These are phyloP conservation scores for Hydrophis major DNA, from an alignment of 2,797 vertebrate genomes.

Conservation along the genomic window DNA sequence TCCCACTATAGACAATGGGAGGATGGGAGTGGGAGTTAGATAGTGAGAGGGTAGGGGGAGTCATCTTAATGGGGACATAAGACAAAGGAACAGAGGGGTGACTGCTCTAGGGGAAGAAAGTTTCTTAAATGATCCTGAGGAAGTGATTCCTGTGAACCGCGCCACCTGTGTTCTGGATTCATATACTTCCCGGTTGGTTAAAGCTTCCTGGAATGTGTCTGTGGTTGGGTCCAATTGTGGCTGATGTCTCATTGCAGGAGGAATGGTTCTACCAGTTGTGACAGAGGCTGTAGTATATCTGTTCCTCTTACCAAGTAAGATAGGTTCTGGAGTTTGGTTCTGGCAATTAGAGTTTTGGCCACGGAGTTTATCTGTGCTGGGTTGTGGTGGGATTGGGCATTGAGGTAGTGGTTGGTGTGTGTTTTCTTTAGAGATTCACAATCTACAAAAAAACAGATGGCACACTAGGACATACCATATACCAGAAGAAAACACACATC, in stretches of 20 bases:
- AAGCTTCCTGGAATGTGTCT: background rate
- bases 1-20: background rate
- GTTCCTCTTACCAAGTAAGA: background rate
- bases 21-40: background rate
- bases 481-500: too few relatives aligned
- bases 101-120: background rate
- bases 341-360: too few relatives aligned
- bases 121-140: background rate
- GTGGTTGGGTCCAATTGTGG: background rate
- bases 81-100: background rate
- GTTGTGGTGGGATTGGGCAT: too few relatives aligned
- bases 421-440: too few relatives aligned
- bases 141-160: background rate
- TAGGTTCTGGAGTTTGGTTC: background rate
- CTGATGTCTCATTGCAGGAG: background rate
- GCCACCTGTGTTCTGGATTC: background rate
- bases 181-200: background rate
- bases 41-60: background rate
- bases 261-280: background rate
- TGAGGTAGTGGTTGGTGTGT: too few relatives aligned
- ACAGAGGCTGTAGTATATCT: background rate
- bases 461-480: too few relatives aligned
- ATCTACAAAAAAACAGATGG: too few relatives aligned
- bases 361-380: too few relatives aligned
- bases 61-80: background rate